Percentiles rank a stretch among this genome's conserved stretches.
These are phyloP conservation scores for Hydrocynus forskahlii DNA, from an alignment of 2,797 vertebrate species.

Conservation along the genomic window DNA sequence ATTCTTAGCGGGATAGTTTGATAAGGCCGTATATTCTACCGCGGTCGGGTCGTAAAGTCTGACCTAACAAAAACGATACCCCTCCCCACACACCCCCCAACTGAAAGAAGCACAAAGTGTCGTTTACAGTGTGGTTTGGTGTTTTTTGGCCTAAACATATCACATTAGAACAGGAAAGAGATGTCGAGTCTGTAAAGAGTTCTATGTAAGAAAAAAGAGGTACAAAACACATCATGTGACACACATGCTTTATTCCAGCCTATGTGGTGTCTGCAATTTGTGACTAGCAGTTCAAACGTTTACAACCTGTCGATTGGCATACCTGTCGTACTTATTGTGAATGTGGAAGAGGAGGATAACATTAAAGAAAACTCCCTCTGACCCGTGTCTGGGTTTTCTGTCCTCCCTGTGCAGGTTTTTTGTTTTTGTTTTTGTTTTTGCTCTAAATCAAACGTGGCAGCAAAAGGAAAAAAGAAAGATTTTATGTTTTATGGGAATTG, in stretches of 20 bases:
- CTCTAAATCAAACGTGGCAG: background rate
- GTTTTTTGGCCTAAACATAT: slow-evolving; percentile 7
- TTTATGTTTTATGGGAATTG: background rate
- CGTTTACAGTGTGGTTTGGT: too few species aligned
- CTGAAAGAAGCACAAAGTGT: too few species aligned
- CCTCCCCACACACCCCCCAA: background rate
- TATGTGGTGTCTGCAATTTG: slow-evolving; percentile 58
- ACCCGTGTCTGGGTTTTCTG: slow-evolving; percentile 8
- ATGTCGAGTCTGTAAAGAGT: background rate
- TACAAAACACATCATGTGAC: slow-evolving; percentile 17
- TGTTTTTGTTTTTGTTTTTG: too few species aligned
- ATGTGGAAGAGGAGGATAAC: slow-evolving; percentile 36
- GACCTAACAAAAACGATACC: background rate
- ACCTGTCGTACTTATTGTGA: slow-evolving; percentile 48
- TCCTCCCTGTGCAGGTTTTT: background rate
- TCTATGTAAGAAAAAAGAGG: background rate
- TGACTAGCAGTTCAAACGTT: slow-evolving; percentile 72
- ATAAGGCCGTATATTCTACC: slow-evolving; percentile 32
- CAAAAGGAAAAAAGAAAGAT: background rate
- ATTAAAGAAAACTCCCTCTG: slow-evolving; percentile 28
- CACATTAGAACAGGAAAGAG: background rate
- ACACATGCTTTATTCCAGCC: slow-evolving; percentile 30
- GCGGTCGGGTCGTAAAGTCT: background rate
- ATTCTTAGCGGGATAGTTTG: slow-evolving; percentile 12
- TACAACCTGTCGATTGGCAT: slow-evolving; percentile 70